Conservation (phyloP, 2,113 vertebrate genomes). For the Blennius ocellaris region DNA sequence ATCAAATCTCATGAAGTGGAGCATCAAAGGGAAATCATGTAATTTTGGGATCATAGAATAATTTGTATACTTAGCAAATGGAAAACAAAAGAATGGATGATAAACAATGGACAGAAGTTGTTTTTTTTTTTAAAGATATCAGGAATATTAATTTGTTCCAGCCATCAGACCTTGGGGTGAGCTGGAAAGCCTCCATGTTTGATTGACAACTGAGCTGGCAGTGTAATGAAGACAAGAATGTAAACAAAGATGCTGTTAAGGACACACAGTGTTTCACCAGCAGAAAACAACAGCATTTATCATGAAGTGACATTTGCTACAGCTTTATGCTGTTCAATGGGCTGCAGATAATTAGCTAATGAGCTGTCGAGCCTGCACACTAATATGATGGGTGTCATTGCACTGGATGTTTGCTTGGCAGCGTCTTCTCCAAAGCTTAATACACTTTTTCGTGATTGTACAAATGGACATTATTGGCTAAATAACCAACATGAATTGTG, state of each 20-base stretch:
- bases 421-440: neutral
- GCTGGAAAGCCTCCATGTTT: neutral
- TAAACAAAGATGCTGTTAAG: neutral
- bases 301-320: neutral
- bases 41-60: too few species aligned
- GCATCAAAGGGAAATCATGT: too few species aligned
- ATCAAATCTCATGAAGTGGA: too few species aligned
- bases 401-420: neutral
- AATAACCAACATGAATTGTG: neutral
- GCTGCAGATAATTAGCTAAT: neutral
- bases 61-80: too few species aligned
- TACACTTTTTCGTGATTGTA: neutral
- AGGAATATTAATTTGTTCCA: too few species aligned
- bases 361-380: neutral
- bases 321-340: neutral
- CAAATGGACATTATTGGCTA: neutral
- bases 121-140: too few species aligned
- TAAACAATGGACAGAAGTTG: too few species aligned
- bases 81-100: too few species aligned
- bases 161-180: neutral
- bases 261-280: neutral
- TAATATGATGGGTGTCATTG: neutral
- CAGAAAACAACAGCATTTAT: neutral
- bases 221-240: neutral
- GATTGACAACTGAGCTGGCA: slow-evolving; percentile 4